Evolutionary conservation across 35 echinoderm and acorn worm genomes (phyloP).

Genomic region (Heliocidaris tuberculata): DNA sequence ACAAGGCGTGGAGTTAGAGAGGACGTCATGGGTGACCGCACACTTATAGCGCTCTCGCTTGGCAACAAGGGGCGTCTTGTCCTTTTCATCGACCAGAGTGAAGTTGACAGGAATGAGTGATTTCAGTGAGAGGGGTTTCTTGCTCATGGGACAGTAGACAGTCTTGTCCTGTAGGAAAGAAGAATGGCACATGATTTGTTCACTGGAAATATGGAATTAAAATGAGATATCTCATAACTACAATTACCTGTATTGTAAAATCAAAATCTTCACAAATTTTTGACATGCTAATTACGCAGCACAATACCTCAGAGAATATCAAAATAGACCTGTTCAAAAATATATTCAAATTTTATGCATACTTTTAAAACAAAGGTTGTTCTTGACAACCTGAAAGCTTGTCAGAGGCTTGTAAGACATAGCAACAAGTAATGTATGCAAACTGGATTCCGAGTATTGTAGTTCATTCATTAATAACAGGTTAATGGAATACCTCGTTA

Average conservation of each 20-base stretch:
- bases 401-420: no score
- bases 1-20: constrained; percentile 84
- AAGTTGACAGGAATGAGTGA: constrained; percentile 78
- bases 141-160: constrained; percentile 94
- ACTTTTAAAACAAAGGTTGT: no score
- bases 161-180: constrained; percentile 73
- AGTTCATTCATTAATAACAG: no score
- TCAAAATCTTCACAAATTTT: no score
- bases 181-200: neutral
- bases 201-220: neutral
- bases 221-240: neutral
- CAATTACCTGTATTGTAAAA: neutral
- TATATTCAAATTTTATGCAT: no score
- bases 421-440: no score
- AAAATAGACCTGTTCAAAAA: no score
- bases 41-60: constrained; percentile 91
- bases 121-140: constrained; percentile 85
- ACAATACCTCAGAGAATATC: no score
- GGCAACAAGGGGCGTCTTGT: constrained; percentile 68
- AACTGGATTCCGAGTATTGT: no score
- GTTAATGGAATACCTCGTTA: no score
- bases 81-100: constrained; percentile 71
- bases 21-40: constrained; percentile 90
- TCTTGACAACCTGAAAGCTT: no score
- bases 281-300: no score